Base-by-base conservation (phyloP, 2,888 invertebrate genomes). In the Unio pictorum region DNA sequence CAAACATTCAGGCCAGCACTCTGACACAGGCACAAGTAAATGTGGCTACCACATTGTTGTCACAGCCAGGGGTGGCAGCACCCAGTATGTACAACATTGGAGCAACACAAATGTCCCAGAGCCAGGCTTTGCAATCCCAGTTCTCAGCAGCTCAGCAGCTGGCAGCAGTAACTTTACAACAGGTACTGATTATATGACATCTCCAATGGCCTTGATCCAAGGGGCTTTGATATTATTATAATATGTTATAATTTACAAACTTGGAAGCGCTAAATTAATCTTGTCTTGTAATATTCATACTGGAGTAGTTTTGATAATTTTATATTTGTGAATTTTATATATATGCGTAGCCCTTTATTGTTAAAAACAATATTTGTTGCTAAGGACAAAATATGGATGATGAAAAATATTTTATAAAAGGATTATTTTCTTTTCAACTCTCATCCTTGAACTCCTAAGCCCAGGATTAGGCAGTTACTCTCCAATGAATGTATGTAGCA, bases 61-160 rank as follows among this genome's bases (percentile, higher is more conserved):
- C 73, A 45, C 71, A 67, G 1, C 76, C 68, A 23, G 70, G 67
- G 54, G 79, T 78, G 11, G 71, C 76, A 8, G 67, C 71, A 67
- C 81, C 76, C 56, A 82, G 83, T 3, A 80, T 85, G 26, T 87
- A 83, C 71, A 84, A 82, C 67, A 72, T 87, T 45, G 80, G 71
- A 20, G 76, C 76, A 55, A 73, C 81, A 20, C 80, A 75, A 64
- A 76, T 74, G 45, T 71, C 78, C 20, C 67, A 80, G 54, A 73
- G 67, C 8, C 82, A 81, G 68, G 82, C 76, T 20, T 82, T 84
- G 66, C 78, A 76, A 60, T 79, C 73, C 45, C 81, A 83, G 68
- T 45, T 45, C 45, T 82, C 75, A 65, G 68, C 78, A 23, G 80
- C 83, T 11, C 85, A 84, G 64, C 84, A 84, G 71, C 71, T 84